Conservation (phyloP, 2,888 invertebrate genomes). For the Tenthredo scrophulariae region DNA sequence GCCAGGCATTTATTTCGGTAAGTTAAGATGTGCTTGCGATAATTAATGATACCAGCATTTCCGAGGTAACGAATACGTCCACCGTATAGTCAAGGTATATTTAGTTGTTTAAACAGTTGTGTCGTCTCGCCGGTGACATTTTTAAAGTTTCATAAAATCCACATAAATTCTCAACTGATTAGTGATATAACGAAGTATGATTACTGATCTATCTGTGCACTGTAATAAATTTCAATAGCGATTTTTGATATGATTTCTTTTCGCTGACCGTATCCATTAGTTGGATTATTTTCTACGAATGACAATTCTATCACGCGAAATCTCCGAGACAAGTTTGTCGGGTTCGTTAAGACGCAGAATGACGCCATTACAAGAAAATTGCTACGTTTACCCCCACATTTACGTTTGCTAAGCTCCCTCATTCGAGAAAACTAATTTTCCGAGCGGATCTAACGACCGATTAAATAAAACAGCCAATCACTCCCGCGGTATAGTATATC, state of each 20-base stretch:
- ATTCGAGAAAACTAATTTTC: conserved; percentile 35
- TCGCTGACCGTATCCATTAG: conserved; percentile 1
- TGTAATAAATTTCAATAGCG: background rate
- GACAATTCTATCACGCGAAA: background rate
- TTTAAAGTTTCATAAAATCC: conserved; percentile 20
- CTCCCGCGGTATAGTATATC: conserved; percentile 3
- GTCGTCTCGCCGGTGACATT: background rate
- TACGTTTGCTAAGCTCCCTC: conserved; percentile 31
- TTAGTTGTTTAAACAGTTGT: conserved; percentile 4
- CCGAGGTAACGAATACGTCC: conserved; percentile 36
- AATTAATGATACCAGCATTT: conserved; percentile 47
- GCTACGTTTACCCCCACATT: conserved; percentile 33
- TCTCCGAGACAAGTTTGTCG: conserved; percentile 16
- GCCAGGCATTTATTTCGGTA: conserved; percentile 21
- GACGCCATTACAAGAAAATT: conserved; percentile 31
- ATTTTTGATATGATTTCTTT: background rate
- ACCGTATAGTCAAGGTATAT: background rate
- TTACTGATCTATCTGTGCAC: background rate
- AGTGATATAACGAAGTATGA: background rate
- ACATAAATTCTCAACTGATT: background rate
- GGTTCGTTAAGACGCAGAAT: conserved; percentile 10
- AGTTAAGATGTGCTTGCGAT: conserved; percentile 32
- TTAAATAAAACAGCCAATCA: conserved; percentile 48
- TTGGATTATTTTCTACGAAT: background rate
- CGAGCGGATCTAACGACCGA: conserved; percentile 45